Conservation (phyloP, 2,888 invertebrate genomes). For the Eristalis pertinax region DNA sequence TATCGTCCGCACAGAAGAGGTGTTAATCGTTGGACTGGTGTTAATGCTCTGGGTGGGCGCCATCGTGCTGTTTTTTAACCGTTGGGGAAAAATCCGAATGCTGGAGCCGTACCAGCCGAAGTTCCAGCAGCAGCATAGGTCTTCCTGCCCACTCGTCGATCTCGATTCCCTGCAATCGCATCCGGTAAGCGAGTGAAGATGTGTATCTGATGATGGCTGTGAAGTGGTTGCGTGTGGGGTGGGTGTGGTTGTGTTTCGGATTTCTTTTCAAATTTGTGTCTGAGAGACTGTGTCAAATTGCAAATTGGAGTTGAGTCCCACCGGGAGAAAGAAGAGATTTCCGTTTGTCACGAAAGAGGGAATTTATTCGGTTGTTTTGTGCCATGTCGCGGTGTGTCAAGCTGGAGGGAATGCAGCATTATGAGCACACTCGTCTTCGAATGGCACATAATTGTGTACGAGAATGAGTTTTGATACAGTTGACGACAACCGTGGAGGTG, state of each 20-base stretch:
- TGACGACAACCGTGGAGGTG: background rate
- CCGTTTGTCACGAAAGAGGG: background rate
- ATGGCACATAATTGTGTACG: slow-evolving; percentile 13
- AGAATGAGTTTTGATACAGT: slow-evolving; percentile 3
- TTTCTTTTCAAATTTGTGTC: background rate
- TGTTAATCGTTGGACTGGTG: slow-evolving; percentile 91
- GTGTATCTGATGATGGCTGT: background rate
- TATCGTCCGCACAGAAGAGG: slow-evolving; percentile 92
- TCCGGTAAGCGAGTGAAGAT: slow-evolving; percentile 75
- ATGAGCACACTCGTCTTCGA: background rate
- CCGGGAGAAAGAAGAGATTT: background rate
- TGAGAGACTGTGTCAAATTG: slow-evolving; percentile 9
- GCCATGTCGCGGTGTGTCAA: slow-evolving; percentile 3
- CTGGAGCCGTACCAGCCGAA: slow-evolving; percentile 95
- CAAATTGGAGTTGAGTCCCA: background rate
- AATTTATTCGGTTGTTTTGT: slow-evolving; percentile 16
- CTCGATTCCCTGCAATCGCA: slow-evolving; percentile 78
- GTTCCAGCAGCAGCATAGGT: slow-evolving; percentile 92
- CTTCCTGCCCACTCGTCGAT: slow-evolving; percentile 88
- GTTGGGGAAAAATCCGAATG: slow-evolving; percentile 97
- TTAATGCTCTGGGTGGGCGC: slow-evolving; percentile 94
- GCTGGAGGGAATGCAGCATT: background rate
- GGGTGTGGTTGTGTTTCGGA: background rate
- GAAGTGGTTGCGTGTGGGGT: background rate
- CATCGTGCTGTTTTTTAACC: slow-evolving; percentile 94